Evolutionary conservation across 2,113 vertebrate species (phyloP), one percentile per base, ranked within the genome.

Genomic region (Pangasianodon gigas): DNA sequence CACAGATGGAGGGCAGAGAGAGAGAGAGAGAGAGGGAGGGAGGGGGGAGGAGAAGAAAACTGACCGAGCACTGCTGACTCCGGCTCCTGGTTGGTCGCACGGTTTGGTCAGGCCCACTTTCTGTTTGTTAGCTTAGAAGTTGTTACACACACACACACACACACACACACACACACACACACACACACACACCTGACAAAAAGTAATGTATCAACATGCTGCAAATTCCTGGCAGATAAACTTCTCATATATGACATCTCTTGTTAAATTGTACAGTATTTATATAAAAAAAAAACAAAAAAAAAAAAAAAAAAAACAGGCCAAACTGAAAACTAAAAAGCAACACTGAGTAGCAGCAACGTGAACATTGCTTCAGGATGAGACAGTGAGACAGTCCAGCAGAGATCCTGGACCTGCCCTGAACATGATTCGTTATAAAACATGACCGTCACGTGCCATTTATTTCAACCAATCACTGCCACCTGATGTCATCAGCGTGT

Each of bases 301-400:
- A 85, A 21, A 75, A 14, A 13, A 41, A 41, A n/a, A 62, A 26
- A 75, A 32, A 32, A 58, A 19, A 26, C 6, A 32, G 6, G 14
- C 32, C 7, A 32, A 48, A 54, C 3, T 32, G 29, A 81, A 52
- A 62, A 60, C 52, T 85, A 46, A 84, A 90, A 91, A 91, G 90
- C 90, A 87, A 87, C 71, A 85, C 85, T 44, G 16, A 74, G 62
- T 60, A 87, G 86, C 91, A 92, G 89, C 85, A 74, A 87, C 67
- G 54, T 87, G 26, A 71, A 85, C 86, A 32, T n/a, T 18, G 79
- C 75, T 21, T 71, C 19, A 19, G 32, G 51, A 14, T 19, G 3
- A 1, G 4, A 6, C 37, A 0, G 19, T 1, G 5, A 5, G 21
- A 26, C 5, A 0, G 37, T 84, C 56, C 24, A 6, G 6, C 51